Conservation (phyloP, 2,797 vertebrate genomes). For the Hydrocynus forskahlii region DNA sequence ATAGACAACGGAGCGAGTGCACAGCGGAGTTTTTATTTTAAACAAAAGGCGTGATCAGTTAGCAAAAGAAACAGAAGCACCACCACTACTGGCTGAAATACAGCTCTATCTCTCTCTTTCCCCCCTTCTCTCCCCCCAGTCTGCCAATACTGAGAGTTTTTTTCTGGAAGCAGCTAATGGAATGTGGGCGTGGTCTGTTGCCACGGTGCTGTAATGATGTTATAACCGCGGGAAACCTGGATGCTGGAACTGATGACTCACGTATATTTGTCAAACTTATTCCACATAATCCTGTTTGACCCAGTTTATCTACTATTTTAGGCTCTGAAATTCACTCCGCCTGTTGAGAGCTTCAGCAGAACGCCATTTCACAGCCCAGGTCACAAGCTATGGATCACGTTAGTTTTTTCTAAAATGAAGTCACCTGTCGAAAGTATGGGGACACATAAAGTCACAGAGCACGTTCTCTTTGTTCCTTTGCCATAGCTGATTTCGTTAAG, state of each 20-base stretch:
- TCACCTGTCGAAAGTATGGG: background rate
- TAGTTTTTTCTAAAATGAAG: background rate
- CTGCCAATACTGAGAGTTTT: background rate
- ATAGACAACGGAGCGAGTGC: too few species aligned
- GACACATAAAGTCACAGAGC: too few species aligned
- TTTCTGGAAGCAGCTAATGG: background rate
- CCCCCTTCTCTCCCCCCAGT: too few species aligned
- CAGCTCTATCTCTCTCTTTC: too few species aligned
- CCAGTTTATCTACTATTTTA: slow-evolving; percentile 13
- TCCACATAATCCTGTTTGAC: slow-evolving; percentile 12
- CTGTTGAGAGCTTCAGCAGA: background rate
- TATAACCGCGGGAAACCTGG: background rate
- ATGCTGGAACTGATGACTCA: slow-evolving; percentile 1
- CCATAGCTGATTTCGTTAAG: too few species aligned
- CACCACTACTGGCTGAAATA: too few species aligned
- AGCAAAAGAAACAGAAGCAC: too few species aligned
- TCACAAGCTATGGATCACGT: background rate
- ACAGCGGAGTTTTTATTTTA: too few species aligned
- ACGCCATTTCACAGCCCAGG: background rate
- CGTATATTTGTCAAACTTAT: slow-evolving; percentile 15
- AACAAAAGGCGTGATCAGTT: too few species aligned
- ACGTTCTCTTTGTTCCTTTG: too few species aligned
- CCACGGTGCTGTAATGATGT: background rate
- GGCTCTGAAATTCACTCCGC: background rate
- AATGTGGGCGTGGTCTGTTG: background rate